Base-by-base conservation (phyloP, 2,113 vertebrate species). In the Lamprologus callipterus region DNA sequence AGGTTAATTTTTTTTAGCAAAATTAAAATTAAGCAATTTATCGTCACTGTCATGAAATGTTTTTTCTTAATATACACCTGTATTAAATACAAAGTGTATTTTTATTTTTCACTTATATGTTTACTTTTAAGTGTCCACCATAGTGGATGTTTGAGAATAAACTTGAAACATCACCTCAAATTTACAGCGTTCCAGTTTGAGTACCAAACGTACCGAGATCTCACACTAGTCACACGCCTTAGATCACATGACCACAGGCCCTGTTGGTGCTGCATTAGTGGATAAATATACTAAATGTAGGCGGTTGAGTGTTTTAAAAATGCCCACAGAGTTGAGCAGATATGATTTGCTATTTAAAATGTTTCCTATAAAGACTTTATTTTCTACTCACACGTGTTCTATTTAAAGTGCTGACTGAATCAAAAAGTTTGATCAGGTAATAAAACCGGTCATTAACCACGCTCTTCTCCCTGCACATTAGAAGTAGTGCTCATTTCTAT, bases 1-100 rank as follows among this genome's bases (percentile, higher is more conserved):
- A 19, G 58, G 31, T 2, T 1, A 0, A 1, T 1, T 28, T 35
- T 60, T 57, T 35, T 63, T n/a, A n/a, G 1, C 3, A 35, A 63
- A 63, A 63, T 63, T 35, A 2, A 63, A 63, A 35, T 63, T 33
- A 33, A 63, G 58, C 28, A 63, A 16, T 63, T 63, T 63, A 33
- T 63, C 16, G 0, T 63, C 28, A 63, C 16, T 19, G 28, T 53
- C n/a, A 4, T 53, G 51, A 11, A 21, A 53, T 21, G 11, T 53
- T n/a, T n/a, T n/a, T 53, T 11, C 9, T 21, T 21, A 53, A 21
- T 54, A 54, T 54, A 21, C 51, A 21, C 9, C 0, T 53, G 3
- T 23, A 23, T 23, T 23, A 23, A 23, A 23, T 23, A 23, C 3
- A 11, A 53, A 53, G n/a, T 21, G n/a, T 54, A 21, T 54, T 11